phyloP scores from a whole-genome alignment of 2,888 invertebrate genomes.

The Malthinus flaveolus region DNA sequence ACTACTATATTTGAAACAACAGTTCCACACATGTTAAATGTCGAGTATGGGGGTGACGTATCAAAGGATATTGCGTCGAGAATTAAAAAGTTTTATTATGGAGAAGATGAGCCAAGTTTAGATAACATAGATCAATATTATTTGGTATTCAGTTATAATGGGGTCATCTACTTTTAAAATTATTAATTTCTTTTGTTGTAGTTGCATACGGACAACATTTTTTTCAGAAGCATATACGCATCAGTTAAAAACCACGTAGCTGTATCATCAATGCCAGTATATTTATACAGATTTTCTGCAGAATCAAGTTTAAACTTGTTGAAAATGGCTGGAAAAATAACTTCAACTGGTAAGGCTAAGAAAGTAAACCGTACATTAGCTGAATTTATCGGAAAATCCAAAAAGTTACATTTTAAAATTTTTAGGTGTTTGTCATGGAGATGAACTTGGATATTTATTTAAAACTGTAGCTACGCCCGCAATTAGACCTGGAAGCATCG shows the following conservation, averaged over 20 bases:
- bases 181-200: conserved; percentile 32
- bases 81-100: conserved; percentile 35
- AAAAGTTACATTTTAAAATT: neutral
- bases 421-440: conserved; percentile 40
- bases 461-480: conserved; percentile 30
- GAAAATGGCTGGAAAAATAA: conserved; percentile 33
- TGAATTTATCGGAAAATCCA: too few relatives aligned
- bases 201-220: conserved; percentile 47
- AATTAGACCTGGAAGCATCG: conserved; percentile 30
- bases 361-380: neutral
- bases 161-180: neutral
- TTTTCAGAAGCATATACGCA: conserved; percentile 38
- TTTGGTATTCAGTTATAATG: conserved; percentile 9
- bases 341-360: conserved; percentile 36
- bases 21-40: conserved; percentile 33
- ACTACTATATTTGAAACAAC: conserved; percentile 31
- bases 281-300: conserved; percentile 43
- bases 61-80: conserved; percentile 29
- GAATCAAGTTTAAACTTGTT: conserved; percentile 36
- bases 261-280: conserved; percentile 41
- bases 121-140: conserved; percentile 25
- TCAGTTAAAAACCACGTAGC: conserved; percentile 37
- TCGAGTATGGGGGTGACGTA: conserved; percentile 24
- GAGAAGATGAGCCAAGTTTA: conserved; percentile 18
- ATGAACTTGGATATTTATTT: conserved; percentile 44